phyloP scores from a whole-genome alignment of 2,888 invertebrate genomes.

The Blomia tropicalis region DNA sequence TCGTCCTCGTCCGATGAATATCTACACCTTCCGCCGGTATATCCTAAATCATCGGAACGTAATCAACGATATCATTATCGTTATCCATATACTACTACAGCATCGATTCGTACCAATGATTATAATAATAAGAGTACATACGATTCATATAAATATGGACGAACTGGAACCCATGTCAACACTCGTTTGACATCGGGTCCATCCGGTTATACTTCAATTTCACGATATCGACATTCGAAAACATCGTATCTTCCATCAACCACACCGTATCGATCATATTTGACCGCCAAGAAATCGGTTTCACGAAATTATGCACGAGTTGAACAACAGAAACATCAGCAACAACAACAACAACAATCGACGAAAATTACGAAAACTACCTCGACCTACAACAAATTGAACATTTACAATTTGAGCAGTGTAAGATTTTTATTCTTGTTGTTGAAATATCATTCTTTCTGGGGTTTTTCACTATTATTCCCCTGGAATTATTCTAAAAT shows the following conservation, averaged over 20 bases:
- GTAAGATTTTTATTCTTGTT: neutral
- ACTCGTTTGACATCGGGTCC: neutral
- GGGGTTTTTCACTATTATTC: no score
- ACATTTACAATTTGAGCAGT: neutral
- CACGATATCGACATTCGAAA: neutral
- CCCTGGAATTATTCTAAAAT: no score
- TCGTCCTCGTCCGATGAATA: neutral
- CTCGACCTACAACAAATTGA: no score
- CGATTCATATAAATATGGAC: neutral
- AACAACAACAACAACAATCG: no score
- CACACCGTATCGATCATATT: conserved; percentile 5
- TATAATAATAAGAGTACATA: neutral
- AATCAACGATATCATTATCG: conserved; percentile 3
- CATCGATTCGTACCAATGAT: neutral
- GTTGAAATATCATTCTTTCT: no score
- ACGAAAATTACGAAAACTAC: no score
- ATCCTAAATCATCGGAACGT: neutral
- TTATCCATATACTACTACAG: conserved; percentile 2
- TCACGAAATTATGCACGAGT: conserved; percentile 7
- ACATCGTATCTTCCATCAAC: neutral
- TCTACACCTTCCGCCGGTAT: conserved; percentile 4
- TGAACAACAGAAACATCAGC: no score
- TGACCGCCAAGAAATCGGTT: conserved; percentile 6
- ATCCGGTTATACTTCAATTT: neutral
- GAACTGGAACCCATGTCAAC: no score